phyloP scores from a whole-genome alignment of 2,888 invertebrate species.

The Formica aserva region DNA sequence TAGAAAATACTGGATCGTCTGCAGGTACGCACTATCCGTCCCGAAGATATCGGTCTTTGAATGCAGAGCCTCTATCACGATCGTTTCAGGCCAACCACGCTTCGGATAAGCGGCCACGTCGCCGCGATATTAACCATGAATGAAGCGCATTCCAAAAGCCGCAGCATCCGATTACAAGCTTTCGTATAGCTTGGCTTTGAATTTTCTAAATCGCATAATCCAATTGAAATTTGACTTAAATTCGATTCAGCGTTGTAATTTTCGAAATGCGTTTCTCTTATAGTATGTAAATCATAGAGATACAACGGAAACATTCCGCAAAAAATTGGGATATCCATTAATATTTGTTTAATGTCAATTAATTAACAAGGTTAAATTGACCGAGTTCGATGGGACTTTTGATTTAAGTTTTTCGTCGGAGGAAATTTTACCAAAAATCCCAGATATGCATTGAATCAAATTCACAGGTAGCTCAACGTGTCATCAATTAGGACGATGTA shows the following conservation, averaged over 20 bases:
- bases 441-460: slow-evolving; percentile 65
- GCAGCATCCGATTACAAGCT: not conserved
- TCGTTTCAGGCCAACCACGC: slow-evolving; percentile 26
- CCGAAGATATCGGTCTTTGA: slow-evolving; percentile 56
- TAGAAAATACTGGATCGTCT: slow-evolving; percentile 69
- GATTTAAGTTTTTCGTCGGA: slow-evolving; percentile 4
- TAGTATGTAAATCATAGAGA: not conserved
- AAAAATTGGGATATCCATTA: not conserved
- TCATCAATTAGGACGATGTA: slow-evolving; percentile 67
- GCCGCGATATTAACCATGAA: slow-evolving; percentile 34
- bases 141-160: slow-evolving; percentile 26
- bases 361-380: slow-evolving; percentile 11
- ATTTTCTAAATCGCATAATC: not conserved
- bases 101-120: slow-evolving; percentile 33
- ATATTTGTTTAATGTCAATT: not conserved
- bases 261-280: not conserved
- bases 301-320: not conserved
- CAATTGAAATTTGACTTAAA: not conserved
- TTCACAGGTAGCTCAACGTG: slow-evolving; percentile 66
- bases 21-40: slow-evolving; percentile 56
- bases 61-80: slow-evolving; percentile 36
- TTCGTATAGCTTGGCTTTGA: not conserved
- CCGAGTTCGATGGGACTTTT: not conserved
- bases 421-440: slow-evolving; percentile 2
- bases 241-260: not conserved